Evolutionary conservation across 2,113 vertebrate species (phyloP), one percentile per base, ranked within the genome.

Genomic region (Antennarius striatus): DNA sequence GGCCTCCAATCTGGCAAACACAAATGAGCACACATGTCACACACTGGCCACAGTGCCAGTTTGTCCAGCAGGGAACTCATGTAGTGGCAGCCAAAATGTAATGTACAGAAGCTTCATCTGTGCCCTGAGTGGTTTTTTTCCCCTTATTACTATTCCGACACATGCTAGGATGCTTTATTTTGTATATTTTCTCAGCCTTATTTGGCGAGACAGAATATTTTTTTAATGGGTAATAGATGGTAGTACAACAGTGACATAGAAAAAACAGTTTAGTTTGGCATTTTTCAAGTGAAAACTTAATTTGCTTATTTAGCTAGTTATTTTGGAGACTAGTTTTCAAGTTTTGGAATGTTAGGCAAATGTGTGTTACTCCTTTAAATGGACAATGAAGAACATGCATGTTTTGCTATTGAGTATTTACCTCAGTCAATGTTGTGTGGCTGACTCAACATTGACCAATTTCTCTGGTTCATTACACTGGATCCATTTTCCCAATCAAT

Each of bases 1-100:
- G 45, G 60, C 54, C 47, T 67, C 45, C 60, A 65, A 56, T 72
- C 74, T 88, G 82, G 78, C 72, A 81, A 80, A 80, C 30, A 56
- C 52, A 71, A 53, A 69, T 59, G 42, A 78, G 71, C 43, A 55
- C 65, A 76, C 63, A 36, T 68, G 79, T 80, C 78, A 69, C 73
- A 74, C 52, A 63, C 62, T 55, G 56, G 69, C 69, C 56, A 75
- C 54, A 62, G 32, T 67, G 77, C 57, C 50, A 69, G 30, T 61
- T 56, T 71, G 75, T 56, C 75, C 69, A 71, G 50, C 58, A 53
- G 72, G 61, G 52, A 73, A 78, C 63, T 36, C 51, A 65, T 66
- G 73, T 59, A 67, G 45, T 12, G 15, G 11, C 30, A 55, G 68
- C 68, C 76, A 73, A 67, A 22, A 75, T 11, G 50, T 9, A 50